Evolutionary conservation across 2,888 invertebrate species (phyloP).

Genomic region (Zygothrica quintamaculata): DNA sequence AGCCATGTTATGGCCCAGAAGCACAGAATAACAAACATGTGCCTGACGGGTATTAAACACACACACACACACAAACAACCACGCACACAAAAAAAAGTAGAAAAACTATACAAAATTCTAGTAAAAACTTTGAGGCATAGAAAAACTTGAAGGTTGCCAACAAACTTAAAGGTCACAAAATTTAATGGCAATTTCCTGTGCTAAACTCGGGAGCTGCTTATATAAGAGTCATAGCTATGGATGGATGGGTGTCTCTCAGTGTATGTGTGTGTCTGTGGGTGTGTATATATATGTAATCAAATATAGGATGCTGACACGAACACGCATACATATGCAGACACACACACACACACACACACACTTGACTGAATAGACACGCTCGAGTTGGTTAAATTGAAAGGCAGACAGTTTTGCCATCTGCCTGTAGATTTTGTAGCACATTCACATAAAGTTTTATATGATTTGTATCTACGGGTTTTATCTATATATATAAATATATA

Average conservation of each 20-base stretch:
- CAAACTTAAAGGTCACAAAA: conserved; percentile 69
- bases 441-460: conserved; percentile 68
- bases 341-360: conserved; percentile 24
- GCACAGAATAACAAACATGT: conserved; percentile 31
- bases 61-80: no score
- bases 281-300: conserved; percentile 46
- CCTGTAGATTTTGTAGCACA: conserved; percentile 44
- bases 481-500: not conserved
- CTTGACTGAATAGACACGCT: conserved; percentile 55
- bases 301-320: conserved; percentile 47
- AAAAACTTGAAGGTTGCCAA: conserved; percentile 36
- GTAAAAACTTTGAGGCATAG: conserved; percentile 42
- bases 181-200: conserved; percentile 69
- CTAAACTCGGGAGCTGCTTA: conserved; percentile 44
- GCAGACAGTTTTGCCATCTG: conserved; percentile 53
- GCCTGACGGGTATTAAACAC: conserved; percentile 22
- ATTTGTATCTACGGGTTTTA: conserved; percentile 64
- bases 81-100: no score
- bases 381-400: conserved; percentile 61
- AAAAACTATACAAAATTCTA: conserved; percentile 27
- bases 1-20: conserved; percentile 24
- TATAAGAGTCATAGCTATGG: conserved; percentile 43
- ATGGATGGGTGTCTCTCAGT: no score
- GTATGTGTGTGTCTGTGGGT: no score
- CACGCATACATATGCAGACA: conserved; percentile 15